Conservation (phyloP, 2,888 invertebrate genomes). For the Lepeophtheirus nordmannii region DNA sequence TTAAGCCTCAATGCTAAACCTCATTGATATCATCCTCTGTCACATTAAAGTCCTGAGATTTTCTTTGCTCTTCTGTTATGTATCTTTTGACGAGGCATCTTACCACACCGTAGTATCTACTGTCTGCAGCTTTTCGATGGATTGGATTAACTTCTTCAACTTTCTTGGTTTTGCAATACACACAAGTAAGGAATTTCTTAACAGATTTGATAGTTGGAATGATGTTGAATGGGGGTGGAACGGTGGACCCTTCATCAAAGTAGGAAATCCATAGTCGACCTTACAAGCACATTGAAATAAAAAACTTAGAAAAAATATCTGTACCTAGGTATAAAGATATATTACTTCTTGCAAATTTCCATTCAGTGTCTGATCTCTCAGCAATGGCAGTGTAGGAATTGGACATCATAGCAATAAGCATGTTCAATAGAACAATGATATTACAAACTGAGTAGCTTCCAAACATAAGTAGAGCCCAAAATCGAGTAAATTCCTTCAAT, state of each 20-base stretch:
- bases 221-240: constrained; percentile 86
- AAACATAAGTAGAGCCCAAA: constrained; percentile 90
- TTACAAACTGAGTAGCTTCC: constrained; percentile 89
- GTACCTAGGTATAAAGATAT: no score
- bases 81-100: constrained; percentile 71
- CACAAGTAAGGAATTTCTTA: constrained; percentile 4
- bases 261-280: constrained; percentile 76
- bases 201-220: constrained; percentile 66
- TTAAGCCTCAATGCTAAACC: constrained; percentile 38
- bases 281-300: not conserved
- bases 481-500: constrained; percentile 74
- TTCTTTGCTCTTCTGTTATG: constrained; percentile 71
- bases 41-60: constrained; percentile 74
- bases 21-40: constrained; percentile 97
- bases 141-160: not conserved
- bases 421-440: constrained; percentile 81
- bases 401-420: constrained; percentile 95
- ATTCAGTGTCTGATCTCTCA: constrained; percentile 82
- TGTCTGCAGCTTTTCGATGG: not conserved
- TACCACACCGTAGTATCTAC: constrained; percentile 46
- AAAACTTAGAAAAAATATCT: not conserved
- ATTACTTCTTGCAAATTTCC: constrained; percentile 83
- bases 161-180: constrained; percentile 3
- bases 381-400: constrained; percentile 84
- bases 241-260: constrained; percentile 74